phyloP scores from a whole-genome alignment of 2,797 vertebrate genomes.

The Enteromius viviparus region DNA sequence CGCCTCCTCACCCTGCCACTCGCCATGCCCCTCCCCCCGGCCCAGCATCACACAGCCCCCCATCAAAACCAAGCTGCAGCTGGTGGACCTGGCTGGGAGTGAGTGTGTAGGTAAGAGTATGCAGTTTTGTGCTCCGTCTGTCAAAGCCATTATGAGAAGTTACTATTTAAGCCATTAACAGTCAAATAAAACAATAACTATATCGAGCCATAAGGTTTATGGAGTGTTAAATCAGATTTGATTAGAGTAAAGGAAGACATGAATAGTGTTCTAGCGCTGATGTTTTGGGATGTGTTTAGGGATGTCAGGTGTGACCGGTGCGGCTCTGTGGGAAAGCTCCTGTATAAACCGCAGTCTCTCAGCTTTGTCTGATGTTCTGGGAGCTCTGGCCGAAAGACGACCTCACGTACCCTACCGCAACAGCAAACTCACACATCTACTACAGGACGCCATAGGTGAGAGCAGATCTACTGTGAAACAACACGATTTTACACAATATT shows the following conservation, averaged over 20 bases:
- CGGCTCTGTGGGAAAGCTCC: constrained; percentile 81
- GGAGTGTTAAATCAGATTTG: neutral
- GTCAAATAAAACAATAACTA: constrained; percentile 4
- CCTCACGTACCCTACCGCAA: constrained; percentile 84
- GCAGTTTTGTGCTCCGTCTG: neutral
- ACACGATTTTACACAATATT: neutral
- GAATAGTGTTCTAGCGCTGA: neutral
- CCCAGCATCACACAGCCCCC: constrained; percentile 64
- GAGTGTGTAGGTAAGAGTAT: constrained; percentile 81
- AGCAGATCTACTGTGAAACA: neutral
- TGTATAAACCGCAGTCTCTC: constrained; percentile 88
- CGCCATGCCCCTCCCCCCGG: constrained; percentile 71
- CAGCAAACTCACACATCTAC: constrained; percentile 86
- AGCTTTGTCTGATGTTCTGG: constrained; percentile 84
- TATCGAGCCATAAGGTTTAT: constrained; percentile 8
- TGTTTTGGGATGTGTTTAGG: constrained; percentile 66
- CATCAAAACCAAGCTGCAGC: constrained; percentile 79
- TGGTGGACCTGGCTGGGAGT: constrained; percentile 88
- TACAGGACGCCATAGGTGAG: constrained; percentile 84
- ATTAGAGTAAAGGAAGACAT: neutral
- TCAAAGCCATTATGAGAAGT: neutral
- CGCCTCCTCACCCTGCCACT: constrained; percentile 58
- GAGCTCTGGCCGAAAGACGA: constrained; percentile 80
- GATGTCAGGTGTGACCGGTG: constrained; percentile 81
- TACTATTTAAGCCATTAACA: constrained; percentile 8